A percentile compares a stretch with the other conserved stretches of the same genome.
These are phyloP conservation scores for Erebia epiphron DNA, from an alignment of 2,888 invertebrate genomes.

Conservation along the genomic window DNA sequence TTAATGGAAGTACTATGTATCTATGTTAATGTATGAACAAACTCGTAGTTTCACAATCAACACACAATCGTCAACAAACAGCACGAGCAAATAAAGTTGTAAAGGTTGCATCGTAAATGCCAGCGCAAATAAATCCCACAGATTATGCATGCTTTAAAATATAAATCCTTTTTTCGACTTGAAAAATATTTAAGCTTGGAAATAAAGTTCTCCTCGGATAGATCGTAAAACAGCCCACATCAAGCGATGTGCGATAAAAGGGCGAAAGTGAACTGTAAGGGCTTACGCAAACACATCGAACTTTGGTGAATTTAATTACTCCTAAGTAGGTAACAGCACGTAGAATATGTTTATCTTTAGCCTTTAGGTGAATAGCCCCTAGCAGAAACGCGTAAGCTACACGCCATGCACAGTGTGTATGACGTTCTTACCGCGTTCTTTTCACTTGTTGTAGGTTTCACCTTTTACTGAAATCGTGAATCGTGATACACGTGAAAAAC, in stretches of 20 bases:
- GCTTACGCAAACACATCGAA: not conserved
- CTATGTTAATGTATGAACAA: conserved; percentile 5
- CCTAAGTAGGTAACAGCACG: too few relatives aligned
- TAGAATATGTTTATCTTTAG: too few relatives aligned
- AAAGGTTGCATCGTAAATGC: conserved; percentile 27
- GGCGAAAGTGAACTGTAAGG: conserved; percentile 22
- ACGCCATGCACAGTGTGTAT: too few relatives aligned
- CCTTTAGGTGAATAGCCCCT: too few relatives aligned
- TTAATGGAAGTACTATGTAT: not conserved
- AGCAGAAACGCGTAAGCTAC: too few relatives aligned
- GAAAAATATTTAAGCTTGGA: conserved; percentile 30
- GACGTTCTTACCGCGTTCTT: too few relatives aligned
- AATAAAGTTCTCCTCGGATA: conserved; percentile 24
- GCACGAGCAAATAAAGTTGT: conserved; percentile 28
- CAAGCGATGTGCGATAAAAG: conserved; percentile 15
- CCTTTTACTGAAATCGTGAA: too few relatives aligned
- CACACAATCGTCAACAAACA: conserved; percentile 2
- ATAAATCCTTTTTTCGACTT: conserved; percentile 25
- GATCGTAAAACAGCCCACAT: conserved; percentile 26
- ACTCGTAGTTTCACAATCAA: conserved; percentile 21
- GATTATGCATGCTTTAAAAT: conserved; percentile 26
- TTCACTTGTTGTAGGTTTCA: too few relatives aligned
- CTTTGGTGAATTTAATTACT: too few relatives aligned
- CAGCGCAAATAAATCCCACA: conserved; percentile 31
- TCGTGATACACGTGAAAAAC: too few relatives aligned